A percentile compares a stretch with the other conserved stretches of the same genome.
Evolutionary conservation across 2,113 vertebrate species (phyloP).

Genomic region (Dendropsophus ebraccatus): DNA sequence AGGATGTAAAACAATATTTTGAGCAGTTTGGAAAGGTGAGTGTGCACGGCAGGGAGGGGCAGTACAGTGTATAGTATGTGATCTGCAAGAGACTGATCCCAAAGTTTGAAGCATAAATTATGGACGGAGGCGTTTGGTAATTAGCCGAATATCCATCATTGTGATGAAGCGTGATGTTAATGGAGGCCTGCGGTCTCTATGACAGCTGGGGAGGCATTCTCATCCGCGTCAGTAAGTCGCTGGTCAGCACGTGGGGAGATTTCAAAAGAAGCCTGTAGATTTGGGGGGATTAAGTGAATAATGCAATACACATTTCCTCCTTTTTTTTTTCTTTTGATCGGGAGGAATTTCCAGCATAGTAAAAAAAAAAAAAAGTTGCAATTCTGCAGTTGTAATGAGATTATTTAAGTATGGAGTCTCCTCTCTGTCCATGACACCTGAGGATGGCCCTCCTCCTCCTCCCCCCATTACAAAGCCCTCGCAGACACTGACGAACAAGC

Average conservation of each 20-base stretch:
- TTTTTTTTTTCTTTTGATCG: neutral
- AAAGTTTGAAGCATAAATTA: neutral
- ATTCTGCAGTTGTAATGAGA: conserved; percentile 29
- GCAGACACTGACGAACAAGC: conserved; percentile 44
- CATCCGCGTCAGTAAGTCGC: conserved; percentile 23
- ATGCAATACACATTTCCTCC: neutral
- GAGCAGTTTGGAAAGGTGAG: conserved; percentile 99
- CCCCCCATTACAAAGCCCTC: conserved; percentile 49
- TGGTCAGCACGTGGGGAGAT: conserved; percentile 34
- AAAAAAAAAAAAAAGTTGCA: conserved; percentile 18
- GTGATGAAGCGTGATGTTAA: conserved; percentile 13
- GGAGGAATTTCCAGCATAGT: neutral
- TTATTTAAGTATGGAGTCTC: conserved; percentile 32
- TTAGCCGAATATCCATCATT: conserved; percentile 8
- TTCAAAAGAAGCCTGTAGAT: conserved; percentile 29
- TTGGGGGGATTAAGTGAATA: conserved; percentile 23
- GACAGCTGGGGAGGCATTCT: conserved; percentile 34
- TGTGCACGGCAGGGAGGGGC: neutral
- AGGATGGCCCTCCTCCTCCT: conserved; percentile 46
- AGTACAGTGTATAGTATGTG: neutral
- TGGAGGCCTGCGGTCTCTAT: conserved; percentile 25
- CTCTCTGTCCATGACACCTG: conserved; percentile 40
- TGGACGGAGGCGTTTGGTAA: neutral
- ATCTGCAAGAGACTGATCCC: neutral
- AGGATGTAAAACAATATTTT: conserved; percentile 98